Conservation (phyloP, 2,888 invertebrate genomes). For the Hemicrepidius hirtus region DNA sequence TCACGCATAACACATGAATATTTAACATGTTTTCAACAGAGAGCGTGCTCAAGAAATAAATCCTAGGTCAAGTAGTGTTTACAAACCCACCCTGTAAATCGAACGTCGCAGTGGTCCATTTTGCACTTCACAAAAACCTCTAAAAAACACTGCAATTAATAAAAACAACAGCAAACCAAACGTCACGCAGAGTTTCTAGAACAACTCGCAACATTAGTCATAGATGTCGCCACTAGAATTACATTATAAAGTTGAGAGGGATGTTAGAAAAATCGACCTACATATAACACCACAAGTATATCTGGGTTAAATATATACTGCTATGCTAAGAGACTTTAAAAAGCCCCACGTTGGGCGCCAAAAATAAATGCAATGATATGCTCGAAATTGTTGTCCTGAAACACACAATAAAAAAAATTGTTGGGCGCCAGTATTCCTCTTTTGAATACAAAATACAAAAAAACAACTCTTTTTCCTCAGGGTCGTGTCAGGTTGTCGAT, state of each 20-base stretch:
- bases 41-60: not conserved
- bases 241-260: not conserved
- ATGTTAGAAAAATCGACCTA: not conserved
- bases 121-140: not conserved
- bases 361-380: too few relatives aligned
- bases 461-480: too few relatives aligned
- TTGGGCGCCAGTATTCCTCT: too few relatives aligned
- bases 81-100: not conserved
- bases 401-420: too few relatives aligned
- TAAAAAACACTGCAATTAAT: not conserved
- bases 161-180: not conserved
- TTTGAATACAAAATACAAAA: too few relatives aligned
- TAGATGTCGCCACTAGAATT: not conserved
- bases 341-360: too few relatives aligned
- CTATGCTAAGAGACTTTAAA: too few relatives aligned
- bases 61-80: not conserved
- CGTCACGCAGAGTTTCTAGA: not conserved
- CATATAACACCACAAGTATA: not conserved
- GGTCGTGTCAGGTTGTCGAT: too few relatives aligned
- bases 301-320: constrained; percentile 1
- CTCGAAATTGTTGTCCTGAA: too few relatives aligned
- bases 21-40: not conserved
- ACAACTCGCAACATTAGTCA: not conserved
- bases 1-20: not conserved
- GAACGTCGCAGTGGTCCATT: not conserved